A percentile compares a stretch with the other conserved stretches of the same genome.
These are phyloP conservation scores for Tychaedon coryphoeus DNA, from an alignment of 2,113 vertebrate species.

Conservation along the genomic window DNA sequence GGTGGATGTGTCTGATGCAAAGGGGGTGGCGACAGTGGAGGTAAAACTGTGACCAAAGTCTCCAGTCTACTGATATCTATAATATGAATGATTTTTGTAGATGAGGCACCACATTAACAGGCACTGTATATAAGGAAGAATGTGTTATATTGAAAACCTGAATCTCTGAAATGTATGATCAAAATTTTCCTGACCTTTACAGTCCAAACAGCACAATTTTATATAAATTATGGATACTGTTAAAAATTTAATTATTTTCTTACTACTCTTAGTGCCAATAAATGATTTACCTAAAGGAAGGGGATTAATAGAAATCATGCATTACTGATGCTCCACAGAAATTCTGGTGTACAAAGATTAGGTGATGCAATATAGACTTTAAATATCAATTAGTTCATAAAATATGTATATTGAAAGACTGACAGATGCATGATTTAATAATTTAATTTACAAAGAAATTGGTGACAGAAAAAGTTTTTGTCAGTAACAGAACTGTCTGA, in stretches of 20 bases:
- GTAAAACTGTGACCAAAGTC: neutral
- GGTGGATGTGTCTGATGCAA: neutral
- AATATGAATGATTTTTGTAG: neutral
- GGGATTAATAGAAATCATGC: neutral
- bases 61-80: neutral
- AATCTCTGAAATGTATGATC: neutral
- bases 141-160: neutral
- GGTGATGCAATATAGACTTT: neutral
- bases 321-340: neutral
- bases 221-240: neutral
- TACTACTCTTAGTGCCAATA: neutral
- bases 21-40: too few species aligned
- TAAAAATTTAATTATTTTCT: neutral
- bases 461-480: neutral
- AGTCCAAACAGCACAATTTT: neutral
- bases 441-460: neutral
- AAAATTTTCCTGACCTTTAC: neutral
- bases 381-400: neutral
- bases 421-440: neutral
- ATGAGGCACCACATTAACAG: neutral
- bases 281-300: neutral
- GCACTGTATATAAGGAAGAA: neutral
- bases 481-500: neutral
- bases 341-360: neutral
- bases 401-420: neutral